Base-by-base conservation (phyloP, 2,797 vertebrate species). In the Alosa sapidissima region DNA sequence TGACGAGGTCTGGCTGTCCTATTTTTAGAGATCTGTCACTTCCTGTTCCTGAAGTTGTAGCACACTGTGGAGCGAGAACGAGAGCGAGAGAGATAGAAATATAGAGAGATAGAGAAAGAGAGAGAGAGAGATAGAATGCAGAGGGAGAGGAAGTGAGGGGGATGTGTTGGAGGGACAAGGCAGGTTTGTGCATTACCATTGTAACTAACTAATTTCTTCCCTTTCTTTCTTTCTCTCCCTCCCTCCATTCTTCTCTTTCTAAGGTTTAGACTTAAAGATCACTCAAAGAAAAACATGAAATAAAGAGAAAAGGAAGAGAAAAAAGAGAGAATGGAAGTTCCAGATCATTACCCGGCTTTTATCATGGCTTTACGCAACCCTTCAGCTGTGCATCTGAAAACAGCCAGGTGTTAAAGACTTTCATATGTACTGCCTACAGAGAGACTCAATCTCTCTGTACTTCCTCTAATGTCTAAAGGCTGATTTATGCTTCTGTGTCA, bases 21-120 rank as follows among this genome's bases (percentile, higher is more conserved):
- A 95, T 95, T 94, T 95, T 93, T 95, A 95, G 94, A 93, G 91
- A 91, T 92, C 92, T 83, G 91, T 91, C 91, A 93, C 94, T 95
- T 95, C 94, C 94, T 94, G 94, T 94, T 95, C 94, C 93, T 93
- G 93, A 93, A 95, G 94, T 93, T 90, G 90, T 91, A 93, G 89
- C 92, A 94, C 89, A 89, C 88, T 90, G 87, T 87, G 84, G 88
- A 90, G 90, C 82, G 90, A 87, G 72, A 82, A 82, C 88, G 88
- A 86, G 54, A 52, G 45, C 84, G 83, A 54, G 84, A n/a, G 82
- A 48, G 82, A 68, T 48, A 82, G 49, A 45, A 85, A 48, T 82
- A 51, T 83, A 81, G 65, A 47, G 84, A 60, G 82, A 65, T 82
- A 41, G 87, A 65, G 82, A 60, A 81, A 85, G 87, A 84, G 84